A percentile compares a stretch with the other conserved stretches of the same genome.
Evolutionary conservation across 2,113 vertebrate genomes (phyloP).

Genomic region (Cebidichthys violaceus): DNA sequence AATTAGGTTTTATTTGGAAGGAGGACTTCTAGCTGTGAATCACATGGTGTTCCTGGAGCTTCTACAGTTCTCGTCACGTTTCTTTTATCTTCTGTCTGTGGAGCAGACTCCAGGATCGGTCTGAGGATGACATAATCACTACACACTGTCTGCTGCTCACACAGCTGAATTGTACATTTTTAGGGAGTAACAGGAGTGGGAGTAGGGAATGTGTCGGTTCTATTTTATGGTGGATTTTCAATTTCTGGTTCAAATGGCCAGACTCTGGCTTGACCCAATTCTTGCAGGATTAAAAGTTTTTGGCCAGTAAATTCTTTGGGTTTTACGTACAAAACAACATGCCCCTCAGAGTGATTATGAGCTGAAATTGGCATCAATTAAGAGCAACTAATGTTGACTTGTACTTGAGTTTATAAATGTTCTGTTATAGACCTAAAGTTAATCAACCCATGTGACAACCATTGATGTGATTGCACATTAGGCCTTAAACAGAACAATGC

Average conservation of each 20-base stretch:
- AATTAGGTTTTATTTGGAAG: neutral
- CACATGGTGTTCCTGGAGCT: neutral
- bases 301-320: neutral
- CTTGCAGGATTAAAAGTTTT: constrained; percentile 39
- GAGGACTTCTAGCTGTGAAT: neutral
- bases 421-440: neutral
- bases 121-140: neutral
- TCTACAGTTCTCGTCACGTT: neutral
- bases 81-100: neutral
- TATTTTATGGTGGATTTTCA: neutral
- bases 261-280: neutral
- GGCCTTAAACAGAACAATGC: neutral
- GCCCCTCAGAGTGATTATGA: neutral
- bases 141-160: neutral
- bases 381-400: neutral
- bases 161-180: neutral
- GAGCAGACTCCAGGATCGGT: neutral
- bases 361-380: neutral
- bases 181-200: neutral
- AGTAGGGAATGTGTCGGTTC: neutral
- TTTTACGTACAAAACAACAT: constrained; percentile 5
- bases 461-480: neutral
- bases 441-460: neutral
- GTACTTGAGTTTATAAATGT: neutral
- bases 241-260: neutral